Evolutionary conservation across 2,797 vertebrate genomes (phyloP), one percentile per base, ranked within the genome.

Genomic region (Rhinoraja longicauda): DNA sequence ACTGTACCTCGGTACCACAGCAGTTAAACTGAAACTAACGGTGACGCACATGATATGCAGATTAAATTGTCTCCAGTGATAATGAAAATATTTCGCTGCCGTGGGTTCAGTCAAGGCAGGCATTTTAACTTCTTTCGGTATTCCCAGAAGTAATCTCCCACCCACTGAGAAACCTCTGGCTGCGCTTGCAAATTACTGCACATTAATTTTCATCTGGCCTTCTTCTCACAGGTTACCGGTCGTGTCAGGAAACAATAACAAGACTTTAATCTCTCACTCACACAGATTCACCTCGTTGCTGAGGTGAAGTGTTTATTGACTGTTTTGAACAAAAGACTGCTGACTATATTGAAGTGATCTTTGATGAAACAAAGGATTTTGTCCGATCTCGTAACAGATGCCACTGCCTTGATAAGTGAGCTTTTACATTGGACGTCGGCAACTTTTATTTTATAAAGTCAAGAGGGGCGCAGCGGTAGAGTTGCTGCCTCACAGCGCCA

Each of bases 231-330:
- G 59, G 84, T 36, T 36, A 64, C 32, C n/a, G 62, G n/a, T 64
- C 59, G 9, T 62, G 21, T 36, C 59, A 67, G 67, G 59, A 88
- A 88, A 24, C 84, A 67, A 36, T 67, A 67, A 88, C 36, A 32
- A 64, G 32, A 19, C n/a, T 88, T 73, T 67, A n/a, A 88, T 64
- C 84, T 7, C 62, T 67, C 62, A 36, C 84, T 67, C n/a, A 1
- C 62, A 67, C 62, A 88, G 77, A 77, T 88, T 88, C 62, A 36
- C 17, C n/a, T 88, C 17, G 24, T 32, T 36, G 84, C 17, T 6
- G 84, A 88, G n/a, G 84, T 39, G 21, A 88, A 88, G n/a, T 21
- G 13, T 88, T 88, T 88, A 36, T 67, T 88, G 64, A 36, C 84
- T 10, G 59, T 21, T 67, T 36, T 45, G 45, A 36, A 67, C 32